phyloP scores from a whole-genome alignment of 2,888 invertebrate species.

The Aspidapion aeneum region DNA sequence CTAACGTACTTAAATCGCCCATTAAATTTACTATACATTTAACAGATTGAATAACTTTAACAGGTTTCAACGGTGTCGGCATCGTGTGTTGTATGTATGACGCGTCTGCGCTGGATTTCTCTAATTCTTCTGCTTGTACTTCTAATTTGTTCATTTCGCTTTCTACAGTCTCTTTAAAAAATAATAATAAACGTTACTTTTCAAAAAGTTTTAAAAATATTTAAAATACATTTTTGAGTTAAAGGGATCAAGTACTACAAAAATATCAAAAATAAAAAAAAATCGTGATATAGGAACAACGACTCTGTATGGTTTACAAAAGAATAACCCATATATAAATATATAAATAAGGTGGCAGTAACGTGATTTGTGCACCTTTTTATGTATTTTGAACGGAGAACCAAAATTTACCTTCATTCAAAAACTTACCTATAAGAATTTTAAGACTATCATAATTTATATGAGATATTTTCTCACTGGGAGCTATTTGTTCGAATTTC shows the following conservation, averaged over 20 bases:
- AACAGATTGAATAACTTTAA: slow-evolving; percentile 83
- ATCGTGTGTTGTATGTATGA: slow-evolving; percentile 40
- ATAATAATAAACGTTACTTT: background rate
- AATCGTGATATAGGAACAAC: too few species aligned
- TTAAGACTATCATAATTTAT: slow-evolving; percentile 80
- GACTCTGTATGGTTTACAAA: too few species aligned
- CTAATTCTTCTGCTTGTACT: slow-evolving; percentile 56
- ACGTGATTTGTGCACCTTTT: too few species aligned
- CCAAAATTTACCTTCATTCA: too few species aligned
- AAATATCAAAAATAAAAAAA: too few species aligned
- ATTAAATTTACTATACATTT: slow-evolving; percentile 90
- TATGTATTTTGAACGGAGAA: too few species aligned
- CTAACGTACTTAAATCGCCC: slow-evolving; percentile 84
- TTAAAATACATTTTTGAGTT: too few species aligned
- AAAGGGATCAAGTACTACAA: too few species aligned
- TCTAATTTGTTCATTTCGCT: slow-evolving; percentile 76
- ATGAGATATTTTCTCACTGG: slow-evolving; percentile 68
- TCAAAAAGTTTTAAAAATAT: background rate
- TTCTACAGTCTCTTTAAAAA: slow-evolving; percentile 68
- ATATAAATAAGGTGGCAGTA: too few species aligned
- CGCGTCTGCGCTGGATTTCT: slow-evolving; percentile 34
- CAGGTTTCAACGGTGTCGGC: slow-evolving; percentile 54
- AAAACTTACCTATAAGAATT: slow-evolving; percentile 77
- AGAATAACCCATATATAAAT: too few species aligned
- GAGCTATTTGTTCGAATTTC: slow-evolving; percentile 74